phyloP scores from a whole-genome alignment of 1,140 invertebrate genomes.

The Penaeus vannamei region DNA sequence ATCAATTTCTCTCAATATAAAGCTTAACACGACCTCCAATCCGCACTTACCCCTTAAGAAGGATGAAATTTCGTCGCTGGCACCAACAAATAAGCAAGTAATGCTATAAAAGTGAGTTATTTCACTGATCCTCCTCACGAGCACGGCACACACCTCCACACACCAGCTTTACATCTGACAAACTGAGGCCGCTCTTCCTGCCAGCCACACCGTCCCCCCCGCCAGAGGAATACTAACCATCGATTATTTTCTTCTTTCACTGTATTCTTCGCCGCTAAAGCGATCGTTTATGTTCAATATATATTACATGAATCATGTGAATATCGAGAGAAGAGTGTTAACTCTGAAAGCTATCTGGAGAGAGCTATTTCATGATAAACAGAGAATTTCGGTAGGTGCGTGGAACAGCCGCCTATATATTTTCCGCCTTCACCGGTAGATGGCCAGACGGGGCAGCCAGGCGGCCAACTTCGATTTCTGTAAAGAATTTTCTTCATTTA shows the following conservation, averaged over 20 bases:
- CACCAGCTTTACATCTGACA: slow-evolving; percentile 52
- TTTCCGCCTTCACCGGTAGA: slow-evolving; percentile 43
- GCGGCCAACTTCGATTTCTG: neutral
- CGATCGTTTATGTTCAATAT: neutral
- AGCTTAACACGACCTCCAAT: neutral
- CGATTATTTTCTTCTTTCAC: neutral
- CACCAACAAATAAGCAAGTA: slow-evolving; percentile 44
- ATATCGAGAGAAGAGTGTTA: neutral
- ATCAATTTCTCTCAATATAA: slow-evolving; percentile 30
- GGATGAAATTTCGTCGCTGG: slow-evolving; percentile 45
- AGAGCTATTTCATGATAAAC: neutral
- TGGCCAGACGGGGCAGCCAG: neutral
- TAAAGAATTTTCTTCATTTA: neutral
- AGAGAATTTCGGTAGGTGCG: neutral
- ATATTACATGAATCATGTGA: neutral
- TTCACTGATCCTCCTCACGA: slow-evolving; percentile 54
- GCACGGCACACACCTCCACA: slow-evolving; percentile 51
- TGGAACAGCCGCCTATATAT: slow-evolving; percentile 34
- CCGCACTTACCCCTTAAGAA: slow-evolving; percentile 43
- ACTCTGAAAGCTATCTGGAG: too few relatives aligned
- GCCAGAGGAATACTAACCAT: neutral
- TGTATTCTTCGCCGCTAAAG: neutral
- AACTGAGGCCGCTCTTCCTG: slow-evolving; percentile 44
- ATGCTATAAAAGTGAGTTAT: slow-evolving; percentile 41
- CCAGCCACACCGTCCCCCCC: neutral